phyloP scores from a whole-genome alignment of 2,797 vertebrate genomes.

The Calcarius lapponicus region DNA sequence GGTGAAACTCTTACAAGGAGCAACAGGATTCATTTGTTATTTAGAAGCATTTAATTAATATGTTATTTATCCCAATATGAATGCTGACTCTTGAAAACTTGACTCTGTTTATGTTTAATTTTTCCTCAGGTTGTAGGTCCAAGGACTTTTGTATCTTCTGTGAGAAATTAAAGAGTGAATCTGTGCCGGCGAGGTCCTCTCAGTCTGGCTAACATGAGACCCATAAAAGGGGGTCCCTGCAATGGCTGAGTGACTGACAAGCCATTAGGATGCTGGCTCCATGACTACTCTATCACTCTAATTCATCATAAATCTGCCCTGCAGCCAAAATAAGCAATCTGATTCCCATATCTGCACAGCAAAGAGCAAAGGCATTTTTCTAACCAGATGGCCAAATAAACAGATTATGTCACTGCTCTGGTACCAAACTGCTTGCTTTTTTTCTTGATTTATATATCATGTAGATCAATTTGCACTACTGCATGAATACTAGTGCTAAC shows the following conservation, averaged over 20 bases:
- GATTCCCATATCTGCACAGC: background rate
- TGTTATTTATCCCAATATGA: background rate
- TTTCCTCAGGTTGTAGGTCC: background rate
- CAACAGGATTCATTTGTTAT: background rate
- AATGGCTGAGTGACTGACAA: background rate
- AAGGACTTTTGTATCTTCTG: background rate
- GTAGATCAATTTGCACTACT: background rate
- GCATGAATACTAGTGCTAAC: background rate
- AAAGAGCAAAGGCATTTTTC: background rate
- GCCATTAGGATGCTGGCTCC: background rate
- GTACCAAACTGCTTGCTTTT: background rate
- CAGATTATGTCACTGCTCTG: background rate
- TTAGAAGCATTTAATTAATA: background rate
- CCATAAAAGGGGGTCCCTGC: background rate
- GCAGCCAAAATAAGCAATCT: background rate
- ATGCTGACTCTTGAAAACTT: background rate
- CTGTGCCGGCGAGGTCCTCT: background rate
- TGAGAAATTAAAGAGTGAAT: background rate
- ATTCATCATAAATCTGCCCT: background rate
- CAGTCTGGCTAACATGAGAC: background rate
- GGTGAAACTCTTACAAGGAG: background rate
- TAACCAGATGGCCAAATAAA: background rate
- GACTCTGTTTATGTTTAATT: background rate
- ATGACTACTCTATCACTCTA: background rate
- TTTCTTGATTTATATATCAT: background rate